Evolutionary conservation across 2,888 invertebrate species (phyloP).

Genomic region (Clostera curtula): DNA sequence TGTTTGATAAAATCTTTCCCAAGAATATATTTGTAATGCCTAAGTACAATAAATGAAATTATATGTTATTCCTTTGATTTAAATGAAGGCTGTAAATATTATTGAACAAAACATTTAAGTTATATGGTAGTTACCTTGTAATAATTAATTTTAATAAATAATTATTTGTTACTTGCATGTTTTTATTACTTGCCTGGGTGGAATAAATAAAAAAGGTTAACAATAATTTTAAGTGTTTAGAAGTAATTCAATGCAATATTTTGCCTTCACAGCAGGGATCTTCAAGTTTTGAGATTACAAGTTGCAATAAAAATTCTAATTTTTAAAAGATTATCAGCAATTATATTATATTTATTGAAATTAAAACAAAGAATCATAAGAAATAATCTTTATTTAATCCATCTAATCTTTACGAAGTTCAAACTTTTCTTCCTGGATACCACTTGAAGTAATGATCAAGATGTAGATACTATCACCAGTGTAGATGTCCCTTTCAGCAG

Average conservation of each 20-base stretch:
- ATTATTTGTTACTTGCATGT: slow-evolving; percentile 62
- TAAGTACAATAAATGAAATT: slow-evolving; percentile 66
- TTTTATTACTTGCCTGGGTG: no score
- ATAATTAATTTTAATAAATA: slow-evolving; percentile 43
- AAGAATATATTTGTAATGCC: slow-evolving; percentile 71
- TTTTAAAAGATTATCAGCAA: no score
- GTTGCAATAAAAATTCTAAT: no score
- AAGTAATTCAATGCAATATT: no score
- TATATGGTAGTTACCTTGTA: slow-evolving; percentile 55
- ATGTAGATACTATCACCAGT: slow-evolving; percentile 95
- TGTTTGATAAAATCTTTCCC: slow-evolving; percentile 67
- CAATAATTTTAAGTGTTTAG: no score
- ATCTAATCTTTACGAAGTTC: slow-evolving; percentile 90
- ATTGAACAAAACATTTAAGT: slow-evolving; percentile 56
- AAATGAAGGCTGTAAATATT: slow-evolving; percentile 51
- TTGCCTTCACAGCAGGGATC: no score
- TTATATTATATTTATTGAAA: slow-evolving; percentile 9
- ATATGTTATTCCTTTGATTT: slow-evolving; percentile 33
- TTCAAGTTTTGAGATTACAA: no score
- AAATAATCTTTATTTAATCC: slow-evolving; percentile 25
- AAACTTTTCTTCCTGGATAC: slow-evolving; percentile 84
- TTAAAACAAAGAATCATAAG: slow-evolving; percentile 11
- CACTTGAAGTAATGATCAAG: slow-evolving; percentile 91
- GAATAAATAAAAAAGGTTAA: no score
- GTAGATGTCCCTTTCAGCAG: slow-evolving; percentile 97